Base-by-base conservation (phyloP, 2,797 vertebrate genomes). In the Gymnoscopelus braueri region DNA sequence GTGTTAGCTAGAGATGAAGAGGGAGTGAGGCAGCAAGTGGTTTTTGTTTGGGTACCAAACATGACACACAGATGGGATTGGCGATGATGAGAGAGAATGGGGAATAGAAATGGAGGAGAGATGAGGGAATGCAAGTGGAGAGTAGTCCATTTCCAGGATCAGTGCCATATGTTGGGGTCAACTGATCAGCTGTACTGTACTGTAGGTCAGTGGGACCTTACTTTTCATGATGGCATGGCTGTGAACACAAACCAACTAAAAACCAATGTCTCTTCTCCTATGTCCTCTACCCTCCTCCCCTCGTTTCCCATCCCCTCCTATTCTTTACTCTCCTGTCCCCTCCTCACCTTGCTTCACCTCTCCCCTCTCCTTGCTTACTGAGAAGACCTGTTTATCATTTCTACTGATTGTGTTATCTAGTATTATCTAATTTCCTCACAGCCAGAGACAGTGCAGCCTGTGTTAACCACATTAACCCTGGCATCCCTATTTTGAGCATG, bases 41-140 rank as follows among this genome's bases (percentile, higher is more conserved):
- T 14, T 47, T 29, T 26, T 2, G n/a, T 50, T 9, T 4, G 50
- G 50, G 1, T 24, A n/a, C 24, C 49, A 53, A 63, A 35, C 62
- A 19, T 39, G 62, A 39, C 62, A 53, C 32, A 57, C 13, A 48
- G 23, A 48, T 24, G 23, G 11, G 48, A 12, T 24, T 44, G 29
- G 29, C 15, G 4, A 19, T 53, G 35, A 55, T 68, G 55, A 63
- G 60, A 56, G 19, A 49, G 49, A 55, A 49, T 14, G n/a, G 63
- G 59, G 7, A 23, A 44, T 39, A 53, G 60, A 44, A 15, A 77
- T 14, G 3, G 4, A 32, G 29, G 32, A 50, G 14, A 13, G 32
- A 24, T 15, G 14, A n/a, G n/a, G 39, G n/a, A 23, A 11, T 48
- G 51, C 53, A 13, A 47, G 63, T 50, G 53, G 15, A 14, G 26